Conservation (phyloP, 2,113 vertebrate species). For the Columba livia region DNA sequence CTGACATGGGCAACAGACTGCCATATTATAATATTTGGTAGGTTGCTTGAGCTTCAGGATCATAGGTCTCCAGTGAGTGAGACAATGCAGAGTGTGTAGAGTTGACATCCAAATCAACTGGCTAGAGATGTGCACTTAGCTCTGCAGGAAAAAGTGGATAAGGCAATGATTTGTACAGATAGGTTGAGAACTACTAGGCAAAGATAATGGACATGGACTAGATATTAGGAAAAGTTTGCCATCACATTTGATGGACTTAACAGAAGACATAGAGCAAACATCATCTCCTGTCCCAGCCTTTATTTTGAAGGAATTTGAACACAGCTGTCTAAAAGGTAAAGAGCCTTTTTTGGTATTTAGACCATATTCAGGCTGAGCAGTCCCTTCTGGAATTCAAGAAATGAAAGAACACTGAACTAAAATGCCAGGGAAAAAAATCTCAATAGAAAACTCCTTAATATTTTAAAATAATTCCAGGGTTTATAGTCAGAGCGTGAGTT, state of each 20-base stretch:
- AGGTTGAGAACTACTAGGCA: not conserved
- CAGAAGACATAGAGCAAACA: not conserved
- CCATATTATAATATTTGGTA: not conserved
- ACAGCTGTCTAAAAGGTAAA: not conserved
- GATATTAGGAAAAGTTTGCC: not conserved
- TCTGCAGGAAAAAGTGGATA: not conserved
- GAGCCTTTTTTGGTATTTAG: not conserved
- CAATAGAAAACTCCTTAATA: not conserved
- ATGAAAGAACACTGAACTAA: not conserved
- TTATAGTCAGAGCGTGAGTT: not conserved
- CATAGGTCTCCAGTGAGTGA: not conserved
- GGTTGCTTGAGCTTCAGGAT: not conserved
- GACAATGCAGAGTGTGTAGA: not conserved
- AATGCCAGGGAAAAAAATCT: not conserved
- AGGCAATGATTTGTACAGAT: not conserved
- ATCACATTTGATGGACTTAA: not conserved
- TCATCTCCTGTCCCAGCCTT: not conserved
- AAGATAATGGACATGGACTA: not conserved
- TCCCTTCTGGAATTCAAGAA: not conserved
- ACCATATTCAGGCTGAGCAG: not conserved
- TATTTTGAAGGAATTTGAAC: not conserved
- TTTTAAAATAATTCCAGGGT: not conserved
- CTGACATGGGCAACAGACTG: not conserved
- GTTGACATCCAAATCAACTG: not conserved
- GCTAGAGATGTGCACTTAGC: not conserved